Base-by-base conservation (phyloP, 2,113 vertebrate genomes). In the Equus quagga region DNA sequence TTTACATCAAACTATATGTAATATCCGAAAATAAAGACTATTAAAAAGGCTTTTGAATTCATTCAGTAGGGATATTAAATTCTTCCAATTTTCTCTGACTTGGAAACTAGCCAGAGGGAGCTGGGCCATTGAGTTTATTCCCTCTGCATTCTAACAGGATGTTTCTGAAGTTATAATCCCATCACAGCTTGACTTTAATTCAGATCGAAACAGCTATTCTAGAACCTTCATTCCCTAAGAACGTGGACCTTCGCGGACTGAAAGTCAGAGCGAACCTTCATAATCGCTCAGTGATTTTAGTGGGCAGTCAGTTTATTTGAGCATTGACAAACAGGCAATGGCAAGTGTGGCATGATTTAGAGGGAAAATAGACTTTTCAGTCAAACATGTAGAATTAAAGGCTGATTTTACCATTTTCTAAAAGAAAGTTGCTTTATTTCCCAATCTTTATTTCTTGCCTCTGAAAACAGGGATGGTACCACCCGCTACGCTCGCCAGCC, bases 1-100 rank as follows among this genome's bases (percentile, higher is more conserved):
- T 18, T 94, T 81, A 69, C 11, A 91, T 78, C 24, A 84, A 84
- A 23, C 19, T 85, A 80, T 81, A 54, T 62, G 46, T 58, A 70
- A 54, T 80, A 49, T 51, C 9, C 2, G 87, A 65, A 33, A 88
- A 67, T 85, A 87, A 96, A 94, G 65, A 19, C 15, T 58, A 65
- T 62, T 3, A 64, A 67, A 81, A 44, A 58, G 23, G 4, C 31
- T 90, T 80, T 79, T 87, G 65, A 60, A 85, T 96, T 95, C 19
- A 88, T 81, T 91, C 79, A 51, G 65, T 33, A 64, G 14, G 31
- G 78, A 82, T 96, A 92, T 84, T 56, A 89, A 96, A 94, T 75
- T 56, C 72, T 62, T 97, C 18, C 26, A 95, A 78, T 69, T 88
- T 94, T 91, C 70, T 82, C n/a, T 88, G 62, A 83, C 33, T 82